These are phyloP conservation scores for Drosophila carrolli DNA, from an alignment of 1,140 invertebrate species.

Conservation along the genomic window DNA sequence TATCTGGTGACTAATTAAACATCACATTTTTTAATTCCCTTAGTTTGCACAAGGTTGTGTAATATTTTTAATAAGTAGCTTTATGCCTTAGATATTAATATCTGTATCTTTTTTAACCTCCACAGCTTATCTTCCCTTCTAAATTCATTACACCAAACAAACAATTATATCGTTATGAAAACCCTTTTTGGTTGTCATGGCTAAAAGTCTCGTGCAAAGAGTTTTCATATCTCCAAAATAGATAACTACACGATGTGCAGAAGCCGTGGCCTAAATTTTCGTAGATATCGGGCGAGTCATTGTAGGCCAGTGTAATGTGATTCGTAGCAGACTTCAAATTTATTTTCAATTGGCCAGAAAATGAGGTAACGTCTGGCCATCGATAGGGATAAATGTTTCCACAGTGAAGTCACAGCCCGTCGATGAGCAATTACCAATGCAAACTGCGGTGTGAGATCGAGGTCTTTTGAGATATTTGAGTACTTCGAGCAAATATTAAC, in stretches of 20 bases:
- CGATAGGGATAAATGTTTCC: conserved; percentile 9
- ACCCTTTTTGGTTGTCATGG: conserved; percentile 38
- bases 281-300: conserved; percentile 52
- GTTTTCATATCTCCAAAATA: conserved; percentile 63
- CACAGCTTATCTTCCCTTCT: conserved; percentile 6
- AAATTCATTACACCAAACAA: conserved; percentile 12
- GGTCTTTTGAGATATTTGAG: conserved; percentile 3
- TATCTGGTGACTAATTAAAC: conserved; percentile 22
- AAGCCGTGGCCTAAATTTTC: conserved; percentile 68
- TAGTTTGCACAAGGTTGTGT: conserved; percentile 26
- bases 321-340: conserved; percentile 31
- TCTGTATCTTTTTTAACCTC: conserved; percentile 8
- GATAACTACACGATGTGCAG: conserved; percentile 47
- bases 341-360: conserved; percentile 21
- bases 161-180: conserved; percentile 22
- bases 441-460: conserved; percentile 27
- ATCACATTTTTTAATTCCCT: conserved; percentile 32
- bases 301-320: conserved; percentile 28
- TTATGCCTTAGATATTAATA: background rate
- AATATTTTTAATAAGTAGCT: conserved; percentile 7
- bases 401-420: conserved; percentile 2
- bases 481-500: conserved; percentile 42
- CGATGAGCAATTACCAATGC: conserved; percentile 53
- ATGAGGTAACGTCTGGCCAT: background rate
- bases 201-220: conserved; percentile 42